Percentiles rank a stretch among this genome's conserved stretches.
phyloP scores from a whole-genome alignment of 2,797 vertebrate species.

The Catharus ustulatus region DNA sequence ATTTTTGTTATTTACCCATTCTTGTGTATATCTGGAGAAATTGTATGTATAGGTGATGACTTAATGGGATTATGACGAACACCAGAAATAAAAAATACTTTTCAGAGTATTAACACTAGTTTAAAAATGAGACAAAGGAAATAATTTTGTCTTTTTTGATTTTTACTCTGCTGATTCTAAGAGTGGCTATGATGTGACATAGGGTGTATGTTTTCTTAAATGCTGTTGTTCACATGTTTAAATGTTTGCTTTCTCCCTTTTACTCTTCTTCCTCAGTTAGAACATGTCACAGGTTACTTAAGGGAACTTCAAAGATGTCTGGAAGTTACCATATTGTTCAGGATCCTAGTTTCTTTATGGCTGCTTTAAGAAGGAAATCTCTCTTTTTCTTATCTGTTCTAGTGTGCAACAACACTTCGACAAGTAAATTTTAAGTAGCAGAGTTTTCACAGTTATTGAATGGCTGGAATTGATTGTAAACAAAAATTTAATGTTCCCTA shows the following conservation, averaged over 20 bases:
- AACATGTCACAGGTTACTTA: neutral
- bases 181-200: neutral
- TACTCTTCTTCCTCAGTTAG: neutral
- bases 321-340: neutral
- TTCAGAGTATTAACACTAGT: neutral
- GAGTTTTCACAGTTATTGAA: neutral
- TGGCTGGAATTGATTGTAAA: neutral
- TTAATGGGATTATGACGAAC: neutral
- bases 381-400: neutral
- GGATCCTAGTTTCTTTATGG: neutral
- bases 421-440: neutral
- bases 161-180: neutral
- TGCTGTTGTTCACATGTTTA: neutral
- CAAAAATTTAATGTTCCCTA: neutral
- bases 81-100: neutral
- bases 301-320: neutral
- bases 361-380: neutral
- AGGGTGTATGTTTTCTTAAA: neutral
- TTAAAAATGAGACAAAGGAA: neutral
- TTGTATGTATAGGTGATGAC: neutral
- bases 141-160: neutral
- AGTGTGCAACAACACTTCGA: neutral
- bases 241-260: neutral
- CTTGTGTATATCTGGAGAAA: neutral
- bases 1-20: neutral